A percentile compares a stretch with the other conserved stretches of the same genome.
phyloP scores from a whole-genome alignment of 2,888 invertebrate genomes.

The Ypsolopha scabrella region DNA sequence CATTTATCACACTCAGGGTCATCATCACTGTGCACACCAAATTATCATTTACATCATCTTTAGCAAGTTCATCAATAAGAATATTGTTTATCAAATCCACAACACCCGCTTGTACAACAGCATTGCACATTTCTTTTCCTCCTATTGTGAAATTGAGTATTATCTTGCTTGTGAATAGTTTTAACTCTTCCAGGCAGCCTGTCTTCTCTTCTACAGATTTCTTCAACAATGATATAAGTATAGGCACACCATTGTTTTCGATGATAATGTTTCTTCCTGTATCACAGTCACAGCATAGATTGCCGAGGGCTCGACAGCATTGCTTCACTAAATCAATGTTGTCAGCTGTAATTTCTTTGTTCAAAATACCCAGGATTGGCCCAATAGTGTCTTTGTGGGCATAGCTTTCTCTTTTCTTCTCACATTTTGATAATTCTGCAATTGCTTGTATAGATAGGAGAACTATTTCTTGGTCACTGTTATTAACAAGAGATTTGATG shows the following conservation, averaged over 20 bases:
- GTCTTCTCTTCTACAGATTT: slow-evolving; percentile 28
- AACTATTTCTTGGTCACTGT: slow-evolving; percentile 61
- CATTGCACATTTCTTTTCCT: slow-evolving; percentile 75
- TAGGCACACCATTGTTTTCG: slow-evolving; percentile 56
- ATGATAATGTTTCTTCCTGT: slow-evolving; percentile 68
- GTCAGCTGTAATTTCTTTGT: slow-evolving; percentile 34
- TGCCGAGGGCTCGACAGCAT: slow-evolving; percentile 85
- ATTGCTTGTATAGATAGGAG: slow-evolving; percentile 76
- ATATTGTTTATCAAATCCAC: slow-evolving; percentile 65
- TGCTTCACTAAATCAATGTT: slow-evolving; percentile 75
- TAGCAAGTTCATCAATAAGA: slow-evolving; percentile 54
- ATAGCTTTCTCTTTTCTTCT: slow-evolving; percentile 78
- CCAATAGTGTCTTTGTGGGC: slow-evolving; percentile 72
- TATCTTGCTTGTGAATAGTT: slow-evolving; percentile 77
- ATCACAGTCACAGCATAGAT: slow-evolving; percentile 91
- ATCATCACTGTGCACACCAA: slow-evolving; percentile 66
- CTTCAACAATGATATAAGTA: slow-evolving; percentile 48
- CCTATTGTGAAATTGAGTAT: slow-evolving; percentile 85
- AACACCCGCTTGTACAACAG: slow-evolving; percentile 66
- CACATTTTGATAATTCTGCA: slow-evolving; percentile 86
- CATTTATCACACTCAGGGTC: slow-evolving; percentile 72
- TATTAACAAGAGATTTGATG: slow-evolving; percentile 47
- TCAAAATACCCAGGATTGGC: slow-evolving; percentile 67
- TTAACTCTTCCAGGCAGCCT: slow-evolving; percentile 61
- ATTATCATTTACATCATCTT: slow-evolving; percentile 68